Evolutionary conservation across 2,888 invertebrate genomes (phyloP).

Genomic region (Tanypteryx hageni): DNA sequence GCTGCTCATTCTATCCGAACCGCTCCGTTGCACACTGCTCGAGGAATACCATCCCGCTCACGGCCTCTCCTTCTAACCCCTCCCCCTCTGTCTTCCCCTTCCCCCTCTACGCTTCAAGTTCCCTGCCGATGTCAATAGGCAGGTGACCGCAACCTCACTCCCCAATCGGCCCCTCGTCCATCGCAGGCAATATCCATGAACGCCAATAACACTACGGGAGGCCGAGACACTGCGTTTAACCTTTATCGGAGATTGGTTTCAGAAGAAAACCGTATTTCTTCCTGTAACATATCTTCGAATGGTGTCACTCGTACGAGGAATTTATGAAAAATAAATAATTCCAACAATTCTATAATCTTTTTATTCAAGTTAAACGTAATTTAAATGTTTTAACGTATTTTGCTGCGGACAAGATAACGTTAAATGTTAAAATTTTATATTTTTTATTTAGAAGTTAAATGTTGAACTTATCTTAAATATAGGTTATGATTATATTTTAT

Average conservation of each 20-base stretch:
- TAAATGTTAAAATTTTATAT: too few relatives aligned
- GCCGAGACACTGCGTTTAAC: background rate
- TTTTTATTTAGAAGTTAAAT: too few relatives aligned
- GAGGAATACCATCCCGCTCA: background rate
- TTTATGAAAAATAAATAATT: background rate
- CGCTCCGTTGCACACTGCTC: slow-evolving; percentile 47
- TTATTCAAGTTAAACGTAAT: too few relatives aligned
- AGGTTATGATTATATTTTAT: too few relatives aligned
- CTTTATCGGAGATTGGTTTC: background rate
- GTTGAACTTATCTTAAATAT: too few relatives aligned
- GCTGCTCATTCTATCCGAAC: slow-evolving; percentile 27
- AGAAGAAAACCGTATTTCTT: background rate
- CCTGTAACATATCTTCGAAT: background rate
- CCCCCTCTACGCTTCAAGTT: background rate
- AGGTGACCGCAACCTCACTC: slow-evolving; percentile 16
- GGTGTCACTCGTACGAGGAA: background rate
- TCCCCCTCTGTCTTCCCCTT: background rate
- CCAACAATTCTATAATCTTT: too few relatives aligned
- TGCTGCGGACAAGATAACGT: too few relatives aligned
- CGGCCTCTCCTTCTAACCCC: background rate
- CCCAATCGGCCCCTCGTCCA: background rate
- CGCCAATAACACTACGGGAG: background rate
- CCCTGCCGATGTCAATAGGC: slow-evolving; percentile 45
- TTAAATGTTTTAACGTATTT: too few relatives aligned
- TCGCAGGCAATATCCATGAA: slow-evolving; percentile 16